Base-by-base conservation (phyloP, 2,888 invertebrate genomes). In the Apamea sordens region DNA sequence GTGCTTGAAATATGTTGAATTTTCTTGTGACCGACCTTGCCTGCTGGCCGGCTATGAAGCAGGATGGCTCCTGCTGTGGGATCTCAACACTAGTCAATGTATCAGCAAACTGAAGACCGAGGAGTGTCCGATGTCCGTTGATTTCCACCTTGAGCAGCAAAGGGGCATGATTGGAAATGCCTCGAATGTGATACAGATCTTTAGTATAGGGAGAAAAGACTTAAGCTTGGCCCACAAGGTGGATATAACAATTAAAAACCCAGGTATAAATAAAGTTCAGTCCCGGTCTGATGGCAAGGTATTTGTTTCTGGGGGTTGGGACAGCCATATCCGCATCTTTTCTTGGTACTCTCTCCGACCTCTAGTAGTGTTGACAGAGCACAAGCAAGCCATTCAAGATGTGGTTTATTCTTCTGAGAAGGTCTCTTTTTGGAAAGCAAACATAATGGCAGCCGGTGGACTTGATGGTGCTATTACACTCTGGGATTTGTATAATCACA, bases 391-490 rank as follows among this genome's bases (percentile, higher is more conserved):
- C 59, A 97, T 98, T 73, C 97, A 98, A 91, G 98, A 98, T 93
- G 97, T 98, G 78, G 97, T 97, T 67, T 98, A 98, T 94, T 98
- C 98, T 6, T 94, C 96, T 0, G 97, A 97, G 69, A 97, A 97
- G 85, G 97, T 98, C 13, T 96, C 97, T 78, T 96, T 97, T 88
- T 98, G 98, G 98, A 97, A 97, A 74, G 97, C 98, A n/a, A 97
- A 98, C 79, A 97, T 98, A n/a, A 98, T 98, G 98, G 98, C 98
- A 24, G 98, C 98, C 0, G 97, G 97, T 68, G 98, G 98, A 44
- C 97, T 98, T 83, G 98, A 98, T 94, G 98, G 98, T 86, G 97
- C 97, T 91, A 98, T 98, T 88, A 98, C 98, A 10, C 97, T 98
- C 77, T 98, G 98, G 98, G 98, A 98, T 96, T 97, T 98, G 90